Base-by-base conservation (phyloP, 37 sponge, comb jelly and placozoan genomes). In the Ephydatia muelleri region DNA sequence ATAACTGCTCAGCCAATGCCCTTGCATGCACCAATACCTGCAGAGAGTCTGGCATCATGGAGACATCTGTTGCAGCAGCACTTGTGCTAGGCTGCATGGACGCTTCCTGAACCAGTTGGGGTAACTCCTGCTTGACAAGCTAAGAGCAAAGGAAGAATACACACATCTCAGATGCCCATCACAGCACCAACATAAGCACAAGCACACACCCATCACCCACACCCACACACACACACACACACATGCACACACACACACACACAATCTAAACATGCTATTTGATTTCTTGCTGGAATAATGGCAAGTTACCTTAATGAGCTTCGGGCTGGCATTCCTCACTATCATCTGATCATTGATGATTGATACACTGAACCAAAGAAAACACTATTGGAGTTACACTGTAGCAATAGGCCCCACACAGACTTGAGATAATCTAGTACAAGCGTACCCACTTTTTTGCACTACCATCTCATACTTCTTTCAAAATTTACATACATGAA, bases 281-380 rank as follows among this genome's bases (percentile, higher is more conserved):
- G n/a, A n/a, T n/a, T n/a, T n/a, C n/a, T n/a, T n/a, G n/a, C n/a
- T 43, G 43, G 6, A 43, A 6, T 43, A 43, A 43, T 9, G 16
- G 57, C 57, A 57, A 21, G 72, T 82, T 72, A 32, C 82, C 82
- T 82, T 71, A 9, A 72, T 30, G 38, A 27, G 49, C 72, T 82
- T 71, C 21, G 82, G 49, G 12, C 72, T 82, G 43, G 82, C 82
- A 82, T n/a, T 82, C 26, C 70, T 71, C 47, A 89, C 79, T 9
- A 75, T 66, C 68, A 88, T 36, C 79, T 82, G 77, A 40, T 88
- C 88, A 65, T 88, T 88, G 68, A 88, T 27, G 26, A 88, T 88
- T 6, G 83, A 77, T 70, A 88, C 83, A 69, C 88, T 88, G 65
- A 0, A 67, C 34, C 36, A 47, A 26, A 82, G 2, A 71, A 29